phyloP scores from a whole-genome alignment of 1,140 invertebrate species.

The Anoplolepis gracilipes region DNA sequence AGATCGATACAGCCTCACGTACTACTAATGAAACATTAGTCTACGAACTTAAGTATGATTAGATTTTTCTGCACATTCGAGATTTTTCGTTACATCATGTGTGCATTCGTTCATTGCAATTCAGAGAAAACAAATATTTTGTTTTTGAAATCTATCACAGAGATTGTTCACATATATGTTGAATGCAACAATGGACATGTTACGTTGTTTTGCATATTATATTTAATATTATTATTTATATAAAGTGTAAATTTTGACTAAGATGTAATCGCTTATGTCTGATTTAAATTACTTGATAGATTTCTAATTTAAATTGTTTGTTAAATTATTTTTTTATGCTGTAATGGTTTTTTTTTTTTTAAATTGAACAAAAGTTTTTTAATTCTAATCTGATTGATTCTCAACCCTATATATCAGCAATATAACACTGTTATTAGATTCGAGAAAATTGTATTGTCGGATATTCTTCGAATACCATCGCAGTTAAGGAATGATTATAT shows the following conservation, averaged over 20 bases:
- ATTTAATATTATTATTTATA: conserved; percentile 13
- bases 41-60: background rate
- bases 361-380: background rate
- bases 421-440: background rate
- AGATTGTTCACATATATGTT: background rate
- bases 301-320: conserved; percentile 36
- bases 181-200: background rate
- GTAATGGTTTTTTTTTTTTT: background rate
- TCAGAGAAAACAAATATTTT: background rate
- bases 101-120: background rate
- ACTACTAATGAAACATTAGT: background rate
- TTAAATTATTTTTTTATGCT: background rate
- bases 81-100: background rate
- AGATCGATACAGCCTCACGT: background rate
- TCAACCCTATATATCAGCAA: background rate
- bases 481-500: background rate
- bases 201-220: background rate
- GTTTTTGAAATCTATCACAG: background rate
- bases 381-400: background rate
- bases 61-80: background rate
- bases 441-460: background rate
- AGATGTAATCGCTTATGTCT: background rate
- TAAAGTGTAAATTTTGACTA: background rate
- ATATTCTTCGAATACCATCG: background rate
- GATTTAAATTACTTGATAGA: too few relatives aligned